Conservation (phyloP, 2,888 invertebrate species). For the Uropetala carovei region DNA sequence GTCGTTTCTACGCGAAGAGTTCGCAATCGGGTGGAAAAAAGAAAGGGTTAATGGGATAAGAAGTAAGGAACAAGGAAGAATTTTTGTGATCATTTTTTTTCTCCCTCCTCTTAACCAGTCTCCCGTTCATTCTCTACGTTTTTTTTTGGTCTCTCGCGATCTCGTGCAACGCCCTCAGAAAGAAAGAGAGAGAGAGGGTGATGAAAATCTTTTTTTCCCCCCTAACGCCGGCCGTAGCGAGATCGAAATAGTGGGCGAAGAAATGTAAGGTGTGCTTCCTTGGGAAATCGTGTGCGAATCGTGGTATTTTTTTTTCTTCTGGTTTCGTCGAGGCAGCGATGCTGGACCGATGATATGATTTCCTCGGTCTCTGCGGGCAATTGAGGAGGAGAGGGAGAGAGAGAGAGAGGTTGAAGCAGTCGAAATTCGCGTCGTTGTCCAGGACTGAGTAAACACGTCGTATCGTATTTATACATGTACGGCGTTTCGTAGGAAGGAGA, state of each 20-base stretch:
- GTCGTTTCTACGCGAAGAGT: neutral
- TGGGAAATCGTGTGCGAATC: neutral
- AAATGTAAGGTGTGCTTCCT: neutral
- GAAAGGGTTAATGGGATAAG: neutral
- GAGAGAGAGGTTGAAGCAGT: too few species aligned
- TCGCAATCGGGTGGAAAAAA: neutral
- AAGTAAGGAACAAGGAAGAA: neutral
- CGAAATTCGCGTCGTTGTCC: neutral
- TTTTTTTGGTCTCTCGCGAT: too few species aligned
- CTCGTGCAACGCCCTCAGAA: too few species aligned
- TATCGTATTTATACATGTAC: neutral
- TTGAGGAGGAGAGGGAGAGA: neutral
- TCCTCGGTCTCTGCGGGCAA: neutral
- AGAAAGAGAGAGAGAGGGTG: neutral
- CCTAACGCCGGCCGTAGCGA: neutral
- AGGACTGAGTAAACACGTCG: neutral
- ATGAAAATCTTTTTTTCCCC: neutral
- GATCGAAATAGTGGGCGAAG: neutral
- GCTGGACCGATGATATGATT: neutral
- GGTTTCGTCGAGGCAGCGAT: neutral
- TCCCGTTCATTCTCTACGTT: too few species aligned
- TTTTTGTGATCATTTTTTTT: conserved; percentile 2
- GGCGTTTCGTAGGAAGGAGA: too few species aligned
- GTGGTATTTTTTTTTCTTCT: neutral
- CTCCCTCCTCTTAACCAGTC: too few species aligned